These are phyloP conservation scores for Chrysogorgia sp. DNA, from an alignment of 92 coral and sea anemone species.

Conservation along the genomic window DNA sequence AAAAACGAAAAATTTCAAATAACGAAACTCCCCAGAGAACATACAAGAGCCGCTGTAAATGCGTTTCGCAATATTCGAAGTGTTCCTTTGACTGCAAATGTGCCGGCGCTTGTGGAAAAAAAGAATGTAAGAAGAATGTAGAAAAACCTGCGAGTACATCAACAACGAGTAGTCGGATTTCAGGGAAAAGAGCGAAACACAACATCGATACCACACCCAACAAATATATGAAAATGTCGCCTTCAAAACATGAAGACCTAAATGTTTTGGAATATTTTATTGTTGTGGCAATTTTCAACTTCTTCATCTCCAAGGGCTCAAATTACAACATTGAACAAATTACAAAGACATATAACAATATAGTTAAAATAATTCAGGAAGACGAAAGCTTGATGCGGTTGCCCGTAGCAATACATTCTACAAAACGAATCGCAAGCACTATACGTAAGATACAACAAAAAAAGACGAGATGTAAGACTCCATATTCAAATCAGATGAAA, in stretches of 20 bases:
- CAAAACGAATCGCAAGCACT: not conserved
- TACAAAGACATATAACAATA: not conserved
- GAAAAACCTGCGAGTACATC: not conserved
- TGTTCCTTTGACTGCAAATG: slow-evolving; percentile 3
- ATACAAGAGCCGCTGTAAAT: slow-evolving; percentile 3
- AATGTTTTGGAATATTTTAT: slow-evolving; percentile 20
- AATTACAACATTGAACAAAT: not conserved
- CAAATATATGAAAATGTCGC: not conserved
- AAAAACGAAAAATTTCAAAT: not conserved
- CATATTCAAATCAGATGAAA: too few relatives aligned
- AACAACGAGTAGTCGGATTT: not conserved
- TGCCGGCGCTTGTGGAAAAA: not conserved
- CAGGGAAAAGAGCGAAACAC: not conserved
- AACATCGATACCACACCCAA: not conserved
- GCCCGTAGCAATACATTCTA: slow-evolving; percentile 2
- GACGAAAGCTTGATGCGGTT: not conserved
- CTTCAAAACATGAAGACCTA: not conserved
- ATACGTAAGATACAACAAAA: too few relatives aligned
- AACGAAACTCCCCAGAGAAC: not conserved
- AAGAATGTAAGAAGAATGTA: not conserved
- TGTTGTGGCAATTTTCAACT: slow-evolving; percentile 12
- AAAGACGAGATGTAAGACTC: too few relatives aligned
- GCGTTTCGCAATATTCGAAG: not conserved
- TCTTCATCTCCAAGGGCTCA: not conserved
- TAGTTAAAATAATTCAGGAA: not conserved